These are phyloP conservation scores for Harpalus rubripes DNA, from an alignment of 2,888 invertebrate species.

Conservation along the genomic window DNA sequence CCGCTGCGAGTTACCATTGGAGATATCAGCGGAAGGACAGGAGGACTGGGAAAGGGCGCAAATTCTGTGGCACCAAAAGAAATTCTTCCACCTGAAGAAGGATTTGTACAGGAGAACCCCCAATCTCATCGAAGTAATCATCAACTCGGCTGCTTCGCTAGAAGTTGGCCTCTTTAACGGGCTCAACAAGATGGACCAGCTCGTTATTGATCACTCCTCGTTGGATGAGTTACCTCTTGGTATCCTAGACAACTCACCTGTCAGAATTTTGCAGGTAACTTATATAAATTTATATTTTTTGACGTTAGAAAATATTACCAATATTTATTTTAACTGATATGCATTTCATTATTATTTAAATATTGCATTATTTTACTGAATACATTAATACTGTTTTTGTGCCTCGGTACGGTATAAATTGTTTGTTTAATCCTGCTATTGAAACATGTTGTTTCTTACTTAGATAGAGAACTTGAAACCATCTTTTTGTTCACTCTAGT, in stretches of 20 bases:
- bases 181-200: constrained; percentile 35
- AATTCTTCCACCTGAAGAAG: background rate
- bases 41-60: background rate
- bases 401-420: no score
- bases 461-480: no score
- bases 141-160: background rate
- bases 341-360: no score
- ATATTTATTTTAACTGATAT: no score
- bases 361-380: no score
- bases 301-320: no score
- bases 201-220: background rate
- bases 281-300: no score
- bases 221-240: background rate
- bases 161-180: background rate
- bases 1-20: background rate
- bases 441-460: no score
- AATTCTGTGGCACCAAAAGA: background rate
- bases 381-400: no score
- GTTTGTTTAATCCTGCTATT: no score
- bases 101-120: constrained; percentile 12
- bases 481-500: no score
- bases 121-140: constrained; percentile 1
- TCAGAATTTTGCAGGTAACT: background rate
- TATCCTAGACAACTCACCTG: background rate
- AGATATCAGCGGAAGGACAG: constrained; percentile 3